Evolutionary conservation across 92 coral and sea anemone genomes (phyloP).

Genomic region (Zoanthus gigantus): DNA sequence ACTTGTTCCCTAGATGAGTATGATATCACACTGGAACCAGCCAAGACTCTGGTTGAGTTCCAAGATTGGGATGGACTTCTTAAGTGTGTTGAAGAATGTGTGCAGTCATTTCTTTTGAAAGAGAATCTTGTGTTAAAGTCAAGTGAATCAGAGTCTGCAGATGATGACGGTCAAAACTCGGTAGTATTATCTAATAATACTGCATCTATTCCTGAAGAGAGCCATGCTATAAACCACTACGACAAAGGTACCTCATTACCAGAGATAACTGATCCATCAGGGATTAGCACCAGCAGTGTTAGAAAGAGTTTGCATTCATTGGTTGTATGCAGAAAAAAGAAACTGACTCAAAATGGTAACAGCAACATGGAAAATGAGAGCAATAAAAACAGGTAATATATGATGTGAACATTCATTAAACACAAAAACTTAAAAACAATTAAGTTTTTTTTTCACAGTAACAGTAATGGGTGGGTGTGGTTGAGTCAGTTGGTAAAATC

Average conservation of each 20-base stretch:
- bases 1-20: conserved; percentile 76
- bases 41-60: conserved; percentile 95
- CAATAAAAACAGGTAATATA: conserved; percentile 1
- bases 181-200: conserved; percentile 1
- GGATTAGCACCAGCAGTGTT: conserved; percentile 73
- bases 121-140: conserved; percentile 49
- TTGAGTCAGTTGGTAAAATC: no score
- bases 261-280: conserved; percentile 40
- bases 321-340: conserved; percentile 69
- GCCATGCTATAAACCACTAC: not conserved
- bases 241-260: not conserved
- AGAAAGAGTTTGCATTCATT: conserved; percentile 85
- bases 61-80: conserved; percentile 90
- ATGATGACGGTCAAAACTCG: conserved; percentile 4
- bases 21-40: conserved; percentile 93
- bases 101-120: conserved; percentile 69
- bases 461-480: no score
- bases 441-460: no score
- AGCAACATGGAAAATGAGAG: not conserved
- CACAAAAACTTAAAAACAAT: no score
- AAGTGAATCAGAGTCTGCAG: conserved; percentile 12
- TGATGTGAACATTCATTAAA: no score
- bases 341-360: not conserved
- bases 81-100: conserved; percentile 68
- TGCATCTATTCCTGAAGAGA: conserved; percentile 16